These are phyloP conservation scores for Drosophila longiperda DNA, from an alignment of 2,888 invertebrate genomes.

Conservation along the genomic window DNA sequence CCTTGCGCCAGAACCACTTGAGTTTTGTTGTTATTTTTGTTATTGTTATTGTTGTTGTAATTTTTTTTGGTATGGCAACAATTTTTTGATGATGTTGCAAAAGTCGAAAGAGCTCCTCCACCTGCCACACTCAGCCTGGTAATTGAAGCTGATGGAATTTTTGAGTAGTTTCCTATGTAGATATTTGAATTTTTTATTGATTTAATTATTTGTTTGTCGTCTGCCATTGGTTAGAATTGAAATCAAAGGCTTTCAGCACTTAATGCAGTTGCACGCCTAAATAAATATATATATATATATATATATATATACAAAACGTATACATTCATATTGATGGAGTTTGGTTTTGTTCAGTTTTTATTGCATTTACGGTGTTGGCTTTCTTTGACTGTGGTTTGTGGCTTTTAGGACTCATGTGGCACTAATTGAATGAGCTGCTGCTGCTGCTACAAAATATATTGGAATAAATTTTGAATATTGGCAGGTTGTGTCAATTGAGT, in stretches of 20 bases:
- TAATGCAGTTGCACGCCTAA: constrained; percentile 27
- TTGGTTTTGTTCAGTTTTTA: constrained; percentile 23
- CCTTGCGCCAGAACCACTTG: constrained; percentile 54
- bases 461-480: constrained; percentile 16
- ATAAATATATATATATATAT: not conserved
- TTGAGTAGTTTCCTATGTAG: constrained; percentile 65
- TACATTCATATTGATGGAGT: constrained; percentile 7
- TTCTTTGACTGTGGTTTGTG: constrained; percentile 26
- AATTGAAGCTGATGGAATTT: constrained; percentile 78
- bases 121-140: constrained; percentile 30
- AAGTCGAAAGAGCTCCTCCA: constrained; percentile 48
- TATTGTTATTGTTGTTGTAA: constrained; percentile 10
- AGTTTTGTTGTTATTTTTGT: constrained; percentile 24
- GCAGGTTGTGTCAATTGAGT: constrained; percentile 9
- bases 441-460: constrained; percentile 2
- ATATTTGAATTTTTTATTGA: constrained; percentile 76
- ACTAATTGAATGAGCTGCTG: constrained; percentile 28
- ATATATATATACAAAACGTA: not conserved
- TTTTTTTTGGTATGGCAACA: constrained; percentile 60
- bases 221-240: constrained; percentile 36
- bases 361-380: constrained; percentile 27
- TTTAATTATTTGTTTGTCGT: constrained; percentile 70
- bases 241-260: constrained; percentile 37
- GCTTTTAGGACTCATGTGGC: constrained; percentile 21
- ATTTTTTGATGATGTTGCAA: constrained; percentile 78